phyloP scores from a whole-genome alignment of 2,113 vertebrate genomes.

The Monarcha castaneiventris region DNA sequence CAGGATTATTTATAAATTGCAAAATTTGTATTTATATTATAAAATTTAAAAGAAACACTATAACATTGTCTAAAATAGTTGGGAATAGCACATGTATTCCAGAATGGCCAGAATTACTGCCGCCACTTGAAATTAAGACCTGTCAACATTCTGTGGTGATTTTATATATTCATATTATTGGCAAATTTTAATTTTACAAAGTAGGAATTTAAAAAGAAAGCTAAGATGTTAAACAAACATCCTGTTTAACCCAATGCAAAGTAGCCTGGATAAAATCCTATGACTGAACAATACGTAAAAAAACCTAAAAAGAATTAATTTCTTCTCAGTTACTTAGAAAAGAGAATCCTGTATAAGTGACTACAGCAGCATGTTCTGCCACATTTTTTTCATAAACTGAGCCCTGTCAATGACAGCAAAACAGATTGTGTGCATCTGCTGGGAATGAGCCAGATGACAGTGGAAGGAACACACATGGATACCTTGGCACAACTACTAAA shows the following conservation, averaged over 20 bases:
- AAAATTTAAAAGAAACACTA: neutral
- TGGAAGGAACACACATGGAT: constrained; percentile 87
- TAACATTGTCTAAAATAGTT: neutral
- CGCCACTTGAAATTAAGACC: neutral
- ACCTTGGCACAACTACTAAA: constrained; percentile 88
- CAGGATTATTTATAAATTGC: neutral
- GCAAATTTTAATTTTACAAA: neutral
- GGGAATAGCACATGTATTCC: neutral
- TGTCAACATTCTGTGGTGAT: neutral
- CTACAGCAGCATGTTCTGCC: constrained; percentile 80
- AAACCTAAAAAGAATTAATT: constrained; percentile 46
- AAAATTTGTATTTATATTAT: neutral
- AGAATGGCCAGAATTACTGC: neutral
- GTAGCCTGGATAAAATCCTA: neutral
- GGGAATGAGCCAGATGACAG: constrained; percentile 93
- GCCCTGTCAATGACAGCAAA: constrained; percentile 83
- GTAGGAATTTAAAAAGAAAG: neutral
- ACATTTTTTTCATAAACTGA: constrained; percentile 83
- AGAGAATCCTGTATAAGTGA: constrained; percentile 75
- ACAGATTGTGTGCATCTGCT: constrained; percentile 88
- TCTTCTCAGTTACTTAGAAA: constrained; percentile 69
- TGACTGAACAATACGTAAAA: neutral
- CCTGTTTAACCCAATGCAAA: neutral
- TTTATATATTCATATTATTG: neutral
- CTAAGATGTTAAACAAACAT: neutral